These are phyloP conservation scores for Drosophila tanythrix DNA, from an alignment of 2,888 invertebrate species.

Conservation along the genomic window DNA sequence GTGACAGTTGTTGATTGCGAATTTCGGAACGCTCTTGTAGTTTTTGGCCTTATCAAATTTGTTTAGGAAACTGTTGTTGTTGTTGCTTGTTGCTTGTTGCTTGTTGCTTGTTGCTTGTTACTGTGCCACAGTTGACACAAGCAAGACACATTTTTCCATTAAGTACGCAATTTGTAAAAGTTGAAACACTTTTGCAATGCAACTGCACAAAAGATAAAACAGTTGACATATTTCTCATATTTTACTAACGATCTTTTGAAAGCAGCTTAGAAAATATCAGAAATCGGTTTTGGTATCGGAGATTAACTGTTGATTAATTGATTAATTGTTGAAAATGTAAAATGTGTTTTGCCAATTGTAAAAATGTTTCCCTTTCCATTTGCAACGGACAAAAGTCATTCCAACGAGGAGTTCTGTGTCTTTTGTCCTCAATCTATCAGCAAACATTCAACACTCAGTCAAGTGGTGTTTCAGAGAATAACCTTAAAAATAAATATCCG, in stretches of 20 bases:
- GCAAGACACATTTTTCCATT: not conserved
- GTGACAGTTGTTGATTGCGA: conserved; percentile 74
- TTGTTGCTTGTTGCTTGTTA: not conserved
- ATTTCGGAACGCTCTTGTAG: conserved; percentile 39
- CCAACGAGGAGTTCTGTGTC: not conserved
- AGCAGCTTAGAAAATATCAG: not conserved
- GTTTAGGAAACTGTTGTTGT: conserved; percentile 21
- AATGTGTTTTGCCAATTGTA: not conserved
- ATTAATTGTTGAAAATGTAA: not conserved
- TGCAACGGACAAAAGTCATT: not conserved
- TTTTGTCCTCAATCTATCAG: not conserved
- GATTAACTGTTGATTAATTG: not conserved
- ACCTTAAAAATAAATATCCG: too few species aligned
- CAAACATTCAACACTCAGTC: not conserved
- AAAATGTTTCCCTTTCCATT: not conserved
- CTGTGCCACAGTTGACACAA: not conserved
- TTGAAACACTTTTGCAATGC: not conserved
- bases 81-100: not conserved
- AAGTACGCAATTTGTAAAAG: not conserved
- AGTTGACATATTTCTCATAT: not conserved
- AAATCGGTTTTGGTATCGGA: not conserved
- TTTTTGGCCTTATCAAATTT: conserved; percentile 23
- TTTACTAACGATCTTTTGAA: not conserved
- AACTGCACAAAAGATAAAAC: not conserved
- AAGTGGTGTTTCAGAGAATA: not conserved